phyloP scores from a whole-genome alignment of 1,140 invertebrate species.

The Drosophila ironensis region DNA sequence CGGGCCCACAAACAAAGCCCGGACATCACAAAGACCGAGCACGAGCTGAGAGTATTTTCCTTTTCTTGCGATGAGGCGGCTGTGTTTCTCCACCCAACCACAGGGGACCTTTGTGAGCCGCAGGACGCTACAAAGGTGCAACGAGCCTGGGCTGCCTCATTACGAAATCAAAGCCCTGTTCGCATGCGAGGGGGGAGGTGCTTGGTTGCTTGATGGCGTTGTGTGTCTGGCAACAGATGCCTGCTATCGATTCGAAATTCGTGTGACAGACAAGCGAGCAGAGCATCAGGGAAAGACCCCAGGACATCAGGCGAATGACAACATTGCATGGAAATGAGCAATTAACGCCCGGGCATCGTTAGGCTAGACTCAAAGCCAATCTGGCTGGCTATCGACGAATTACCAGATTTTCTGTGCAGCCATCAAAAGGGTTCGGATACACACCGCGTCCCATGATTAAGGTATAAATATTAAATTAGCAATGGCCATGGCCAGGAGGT shows the following conservation, averaged over 20 bases:
- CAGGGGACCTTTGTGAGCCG: constrained; percentile 15
- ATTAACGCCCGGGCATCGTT: constrained; percentile 70
- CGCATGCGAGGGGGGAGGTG: constrained; percentile 21
- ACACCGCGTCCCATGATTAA: constrained; percentile 63
- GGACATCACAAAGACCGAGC: constrained; percentile 23
- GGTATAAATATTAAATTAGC: constrained; percentile 80
- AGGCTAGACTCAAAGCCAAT: constrained; percentile 36
- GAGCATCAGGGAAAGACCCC: constrained; percentile 6
- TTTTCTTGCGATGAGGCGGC: constrained; percentile 9
- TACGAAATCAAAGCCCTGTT: constrained; percentile 71
- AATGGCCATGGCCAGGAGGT: constrained; percentile 12
- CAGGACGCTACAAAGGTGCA: constrained; percentile 61
- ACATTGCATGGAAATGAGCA: constrained; percentile 67
- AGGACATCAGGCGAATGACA: constrained; percentile 20
- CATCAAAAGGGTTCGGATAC: constrained; percentile 45
- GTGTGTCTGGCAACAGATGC: constrained; percentile 60
- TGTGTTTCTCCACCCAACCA: constrained; percentile 13
- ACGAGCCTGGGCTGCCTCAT: constrained; percentile 56
- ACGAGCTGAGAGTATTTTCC: constrained; percentile 21
- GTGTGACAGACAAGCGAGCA: constrained; percentile 64
- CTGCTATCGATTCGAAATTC: constrained; percentile 67
- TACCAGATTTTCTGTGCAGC: constrained; percentile 57
- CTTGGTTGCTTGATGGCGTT: constrained; percentile 3
- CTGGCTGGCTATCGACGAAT: constrained; percentile 29
- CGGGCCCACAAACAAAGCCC: constrained; percentile 54